Conservation (phyloP, 2,797 vertebrate species). For the Lagorchestes hirsutus region DNA sequence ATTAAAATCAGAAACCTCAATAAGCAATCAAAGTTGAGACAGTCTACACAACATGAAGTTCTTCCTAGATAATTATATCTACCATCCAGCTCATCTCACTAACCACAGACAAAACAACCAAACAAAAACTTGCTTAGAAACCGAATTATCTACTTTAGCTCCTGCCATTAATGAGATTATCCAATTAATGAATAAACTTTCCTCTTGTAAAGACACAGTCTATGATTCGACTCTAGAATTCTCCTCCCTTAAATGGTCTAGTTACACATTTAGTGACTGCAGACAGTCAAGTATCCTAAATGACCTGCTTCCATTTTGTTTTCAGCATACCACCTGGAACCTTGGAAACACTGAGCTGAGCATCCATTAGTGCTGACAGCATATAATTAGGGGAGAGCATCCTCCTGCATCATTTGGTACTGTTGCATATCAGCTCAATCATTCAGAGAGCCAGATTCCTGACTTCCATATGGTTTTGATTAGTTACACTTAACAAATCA, state of each 20-base stretch:
- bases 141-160: neutral
- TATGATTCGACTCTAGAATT: neutral
- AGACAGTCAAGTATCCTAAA: neutral
- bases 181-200: neutral
- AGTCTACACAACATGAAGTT: neutral
- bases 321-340: neutral
- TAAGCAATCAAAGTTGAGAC: neutral
- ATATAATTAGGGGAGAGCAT: neutral
- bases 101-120: neutral
- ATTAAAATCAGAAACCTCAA: neutral
- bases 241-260: neutral
- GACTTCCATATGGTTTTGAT: slow-evolving; percentile 40
- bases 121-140: neutral
- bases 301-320: neutral
- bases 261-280: neutral
- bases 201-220: neutral
- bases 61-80: neutral
- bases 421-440: neutral
- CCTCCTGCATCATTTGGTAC: slow-evolving; percentile 29
- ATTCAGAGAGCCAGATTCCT: slow-evolving; percentile 5
- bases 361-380: neutral
- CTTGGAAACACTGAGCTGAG: slow-evolving; percentile 45
- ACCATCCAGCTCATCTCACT: neutral
- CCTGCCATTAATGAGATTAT: neutral
- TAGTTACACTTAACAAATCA: slow-evolving; percentile 37